Evolutionary conservation across 2,888 invertebrate species (phyloP), one percentile per base, ranked within the genome.

Genomic region (Flexamia atlantica): DNA sequence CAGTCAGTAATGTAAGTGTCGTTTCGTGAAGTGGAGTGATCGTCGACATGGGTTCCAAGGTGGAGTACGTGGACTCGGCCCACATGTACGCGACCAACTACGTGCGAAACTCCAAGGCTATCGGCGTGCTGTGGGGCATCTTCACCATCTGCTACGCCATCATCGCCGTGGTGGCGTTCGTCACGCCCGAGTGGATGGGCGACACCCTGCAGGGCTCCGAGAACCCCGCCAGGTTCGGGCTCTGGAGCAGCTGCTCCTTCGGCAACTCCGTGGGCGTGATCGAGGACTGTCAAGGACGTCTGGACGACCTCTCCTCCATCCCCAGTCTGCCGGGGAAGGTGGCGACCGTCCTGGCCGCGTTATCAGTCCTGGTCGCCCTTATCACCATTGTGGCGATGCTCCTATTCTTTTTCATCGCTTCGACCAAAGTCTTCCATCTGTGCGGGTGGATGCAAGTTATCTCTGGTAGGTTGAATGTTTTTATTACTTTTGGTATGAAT

Each of bases 61-160:
- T 97, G 90, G 97, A 97, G 90, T 97, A 97, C 92, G 97, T 97
- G 88, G 97, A 97, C 90, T 96, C 96, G 88, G 95, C 96, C 87
- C 97, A 97, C 91, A 94, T 97, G 90, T 96, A 97, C 91, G 97
- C 97, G 86, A 96, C 97, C 85, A 97, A 96, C 91, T 97, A 97
- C 90, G 96, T 97, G 87, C 93, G 97, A 88, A 97, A 97, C 92
- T 97, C 97, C 87, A 97, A 97, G 92, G 98, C 98, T 79, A 97
- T 99, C 86, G 98, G 98, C 81, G 98, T 99, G 85, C 93, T 99
- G 87, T 99, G 99, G 99, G 98, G 97, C 86, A 97, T 99, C 89
- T 98, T 99, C 91, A 97, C 98, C 87, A 96, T 99, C 89, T 98
- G 98, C 91, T 98, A 97, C 90, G 97, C 97, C 86, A 98, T 99